These are phyloP conservation scores for Tetanocera ferruginea DNA, from an alignment of 2,888 invertebrate genomes.

Conservation along the genomic window DNA sequence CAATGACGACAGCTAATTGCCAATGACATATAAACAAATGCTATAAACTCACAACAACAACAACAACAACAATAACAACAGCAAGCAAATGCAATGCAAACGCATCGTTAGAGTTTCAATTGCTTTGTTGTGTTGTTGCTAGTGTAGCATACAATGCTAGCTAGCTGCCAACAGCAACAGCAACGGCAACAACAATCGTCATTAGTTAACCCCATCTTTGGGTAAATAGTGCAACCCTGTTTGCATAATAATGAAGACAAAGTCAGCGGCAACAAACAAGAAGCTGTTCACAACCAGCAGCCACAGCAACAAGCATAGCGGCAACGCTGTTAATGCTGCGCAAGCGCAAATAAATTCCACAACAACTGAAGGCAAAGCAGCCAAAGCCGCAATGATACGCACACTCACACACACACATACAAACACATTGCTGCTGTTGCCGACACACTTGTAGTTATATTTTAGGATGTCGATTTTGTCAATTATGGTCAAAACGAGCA, in stretches of 20 bases:
- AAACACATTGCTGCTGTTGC: not conserved
- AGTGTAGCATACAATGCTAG: not conserved
- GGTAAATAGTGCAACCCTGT: conserved; percentile 70
- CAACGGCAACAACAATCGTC: conserved; percentile 58
- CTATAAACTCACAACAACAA: conserved; percentile 52
- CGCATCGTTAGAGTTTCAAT: conserved; percentile 6
- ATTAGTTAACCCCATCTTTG: conserved; percentile 68
- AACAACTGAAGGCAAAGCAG: not conserved
- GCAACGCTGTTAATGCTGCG: not conserved
- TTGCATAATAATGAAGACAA: conserved; percentile 69
- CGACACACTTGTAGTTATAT: not conserved
- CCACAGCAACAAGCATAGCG: conserved; percentile 22
- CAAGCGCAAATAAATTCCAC: conserved; percentile 6
- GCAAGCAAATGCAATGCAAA: not conserved
- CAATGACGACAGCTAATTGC: conserved; percentile 52
- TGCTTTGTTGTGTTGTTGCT: conserved; percentile 28
- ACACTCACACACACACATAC: not conserved
- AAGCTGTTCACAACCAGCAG: not conserved
- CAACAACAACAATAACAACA: conserved; percentile 53
- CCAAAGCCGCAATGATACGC: not conserved
- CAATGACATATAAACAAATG: conserved; percentile 59
- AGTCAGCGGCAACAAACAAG: conserved; percentile 33
- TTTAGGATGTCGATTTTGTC: conserved; percentile 12
- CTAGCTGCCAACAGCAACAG: conserved; percentile 22
- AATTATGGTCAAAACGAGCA: not conserved